Conservation (phyloP, 2,113 vertebrate species). For the Lamprotornis superbus region DNA sequence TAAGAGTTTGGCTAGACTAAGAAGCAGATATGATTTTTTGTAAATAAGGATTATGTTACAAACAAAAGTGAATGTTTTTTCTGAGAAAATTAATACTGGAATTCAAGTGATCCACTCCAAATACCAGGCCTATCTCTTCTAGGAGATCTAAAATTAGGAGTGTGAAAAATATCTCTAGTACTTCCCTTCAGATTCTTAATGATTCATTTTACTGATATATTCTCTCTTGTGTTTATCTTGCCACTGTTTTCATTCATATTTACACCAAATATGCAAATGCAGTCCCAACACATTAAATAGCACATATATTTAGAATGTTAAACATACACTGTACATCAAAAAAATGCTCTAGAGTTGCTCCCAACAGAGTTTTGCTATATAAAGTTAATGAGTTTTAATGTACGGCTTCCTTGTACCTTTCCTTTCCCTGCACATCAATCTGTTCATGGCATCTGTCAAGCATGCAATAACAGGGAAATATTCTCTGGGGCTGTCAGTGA, state of each 20-base stretch:
- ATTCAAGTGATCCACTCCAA: neutral
- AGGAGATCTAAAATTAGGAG: neutral
- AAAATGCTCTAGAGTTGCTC: constrained; percentile 53
- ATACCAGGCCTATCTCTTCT: neutral
- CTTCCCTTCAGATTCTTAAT: constrained; percentile 4
- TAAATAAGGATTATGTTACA: neutral
- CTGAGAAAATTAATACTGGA: neutral
- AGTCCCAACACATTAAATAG: constrained; percentile 64
- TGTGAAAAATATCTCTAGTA: neutral
- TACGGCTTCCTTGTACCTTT: constrained; percentile 66
- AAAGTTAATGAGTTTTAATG: constrained; percentile 76
- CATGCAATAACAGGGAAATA: constrained; percentile 68
- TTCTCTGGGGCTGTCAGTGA: constrained; percentile 61
- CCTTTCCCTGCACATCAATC: constrained; percentile 73
- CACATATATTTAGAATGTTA: constrained; percentile 69
- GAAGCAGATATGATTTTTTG: neutral
- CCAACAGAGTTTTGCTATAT: constrained; percentile 60
- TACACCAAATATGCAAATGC: constrained; percentile 62
- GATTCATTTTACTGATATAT: constrained; percentile 11
- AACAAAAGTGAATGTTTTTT: neutral
- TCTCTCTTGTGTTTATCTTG: constrained; percentile 53
- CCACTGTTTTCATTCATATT: constrained; percentile 48
- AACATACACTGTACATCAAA: constrained; percentile 66
- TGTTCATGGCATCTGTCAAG: constrained; percentile 77
- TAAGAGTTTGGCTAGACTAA: neutral